Evolutionary conservation across 2,888 invertebrate species (phyloP).

Genomic region (Xiphydria camelus): DNA sequence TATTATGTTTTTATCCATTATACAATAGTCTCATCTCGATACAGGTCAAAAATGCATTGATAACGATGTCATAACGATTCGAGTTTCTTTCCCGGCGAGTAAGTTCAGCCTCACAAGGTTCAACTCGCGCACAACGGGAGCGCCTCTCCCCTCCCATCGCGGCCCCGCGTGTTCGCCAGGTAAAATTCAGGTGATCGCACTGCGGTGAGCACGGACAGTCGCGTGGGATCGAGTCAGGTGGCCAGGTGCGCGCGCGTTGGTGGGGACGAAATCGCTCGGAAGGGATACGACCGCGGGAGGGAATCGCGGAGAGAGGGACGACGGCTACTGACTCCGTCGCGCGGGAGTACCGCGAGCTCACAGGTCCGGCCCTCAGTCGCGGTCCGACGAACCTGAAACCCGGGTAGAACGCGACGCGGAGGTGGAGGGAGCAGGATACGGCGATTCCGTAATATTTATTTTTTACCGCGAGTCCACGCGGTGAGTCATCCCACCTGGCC

Average conservation of each 20-base stretch:
- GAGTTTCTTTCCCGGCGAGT: too few species aligned
- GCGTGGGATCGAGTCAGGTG: constrained; percentile 40
- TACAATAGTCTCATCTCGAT: too few species aligned
- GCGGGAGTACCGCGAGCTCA: too few species aligned
- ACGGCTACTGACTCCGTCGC: too few species aligned
- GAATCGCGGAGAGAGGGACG: too few species aligned
- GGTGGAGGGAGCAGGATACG: constrained; percentile 28
- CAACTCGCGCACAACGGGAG: too few species aligned
- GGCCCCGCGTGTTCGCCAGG: constrained; percentile 2
- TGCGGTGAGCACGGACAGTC: background rate
- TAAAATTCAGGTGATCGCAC: constrained; percentile 6
- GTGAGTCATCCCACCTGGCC: constrained; percentile 48
- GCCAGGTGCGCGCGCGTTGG: constrained; percentile 31
- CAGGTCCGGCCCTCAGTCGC: background rate
- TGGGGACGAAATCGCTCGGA: constrained; percentile 23
- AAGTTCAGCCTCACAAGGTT: too few species aligned
- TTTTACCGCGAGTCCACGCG: constrained; percentile 31
- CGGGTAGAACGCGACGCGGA: constrained; percentile 7
- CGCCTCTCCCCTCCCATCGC: too few species aligned
- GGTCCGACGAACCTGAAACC: constrained; percentile 2
- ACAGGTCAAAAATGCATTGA: too few species aligned
- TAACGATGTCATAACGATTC: too few species aligned
- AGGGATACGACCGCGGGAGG: too few species aligned
- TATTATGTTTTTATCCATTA: too few species aligned
- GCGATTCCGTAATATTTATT: constrained; percentile 52